Base-by-base conservation (phyloP, 2,888 invertebrate genomes). In the Aspidapion aeneum region DNA sequence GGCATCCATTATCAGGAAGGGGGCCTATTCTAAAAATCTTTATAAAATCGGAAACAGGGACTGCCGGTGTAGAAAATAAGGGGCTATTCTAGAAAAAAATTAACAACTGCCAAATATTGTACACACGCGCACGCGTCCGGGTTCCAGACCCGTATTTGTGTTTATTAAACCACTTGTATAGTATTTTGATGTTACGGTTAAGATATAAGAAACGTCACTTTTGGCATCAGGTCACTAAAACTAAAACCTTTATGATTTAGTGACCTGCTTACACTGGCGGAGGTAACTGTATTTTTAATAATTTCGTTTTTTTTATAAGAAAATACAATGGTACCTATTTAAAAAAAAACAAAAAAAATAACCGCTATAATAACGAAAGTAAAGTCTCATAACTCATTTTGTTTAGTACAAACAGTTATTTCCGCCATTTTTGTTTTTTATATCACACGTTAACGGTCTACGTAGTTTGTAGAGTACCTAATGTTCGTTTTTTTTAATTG, bases 401-500 rank as follows among this genome's bases (percentile, higher is more conserved):
- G n/a, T n/a, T 35, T 35, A 3, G 12, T 7, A 35, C 3, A 7
- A n/a, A n/a, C 52, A 3, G 19, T n/a, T 19, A 52, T n/a, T n/a
- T n/a, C 52, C 52, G n/a, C 52, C 52, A 52, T 52, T n/a, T 48
- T 52, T 52, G 17, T 17, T 52, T 52, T 52, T n/a, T 52, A 52
- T 52, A 52, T 52, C 52, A n/a, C 3, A 52, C 52, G 52, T 52
- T 35, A 52, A 52, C 52, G 52, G 52, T 52, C 52, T 52, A 52
- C 52, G 52, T 52, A 52, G 52, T 52, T 9, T 17, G 52, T 52
- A 52, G 52, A 9, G n/a, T n/a, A n/a, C n/a, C n/a, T n/a, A n/a
- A n/a, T 52, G 35, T 35, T 35, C 35, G 35, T 35, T 35, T 35
- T 35, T 35, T 35, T 62, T 63, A 64, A 66, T 63, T 60, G 58